Evolutionary conservation across 2,113 vertebrate genomes (phyloP).

Genomic region (Argyrosomus japonicus): DNA sequence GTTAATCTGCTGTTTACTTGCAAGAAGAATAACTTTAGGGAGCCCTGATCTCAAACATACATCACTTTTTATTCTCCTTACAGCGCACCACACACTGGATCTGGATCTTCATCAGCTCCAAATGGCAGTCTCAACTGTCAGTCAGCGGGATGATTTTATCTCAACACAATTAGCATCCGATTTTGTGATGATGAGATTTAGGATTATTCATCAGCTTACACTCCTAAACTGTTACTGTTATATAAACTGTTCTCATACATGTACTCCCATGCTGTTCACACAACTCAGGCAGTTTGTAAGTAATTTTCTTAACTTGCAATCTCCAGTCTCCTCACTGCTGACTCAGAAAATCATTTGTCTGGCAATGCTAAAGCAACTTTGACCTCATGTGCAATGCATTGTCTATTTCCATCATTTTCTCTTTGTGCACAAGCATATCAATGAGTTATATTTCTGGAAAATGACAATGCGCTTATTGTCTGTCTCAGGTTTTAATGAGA

Average conservation of each 20-base stretch:
- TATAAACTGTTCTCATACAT: too few relatives aligned
- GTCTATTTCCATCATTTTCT: conserved; percentile 16
- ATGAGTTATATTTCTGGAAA: neutral
- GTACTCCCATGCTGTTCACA: too few relatives aligned
- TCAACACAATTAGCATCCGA: neutral
- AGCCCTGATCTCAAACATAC: neutral
- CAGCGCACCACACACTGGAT: neutral
- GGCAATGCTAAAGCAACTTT: conserved; percentile 22
- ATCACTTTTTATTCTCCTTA: neutral
- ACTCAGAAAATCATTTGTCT: conserved; percentile 17
- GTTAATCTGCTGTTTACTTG: neutral
- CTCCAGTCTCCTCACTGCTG: neutral
- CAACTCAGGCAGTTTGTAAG: too few relatives aligned
- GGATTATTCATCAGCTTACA: neutral
- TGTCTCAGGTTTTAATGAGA: neutral
- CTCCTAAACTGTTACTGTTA: neutral
- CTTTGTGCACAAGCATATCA: neutral
- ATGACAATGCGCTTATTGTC: neutral
- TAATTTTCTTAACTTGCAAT: neutral
- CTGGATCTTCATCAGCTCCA: neutral
- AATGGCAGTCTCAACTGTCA: neutral
- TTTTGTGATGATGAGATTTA: neutral
- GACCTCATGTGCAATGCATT: conserved; percentile 5
- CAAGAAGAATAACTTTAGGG: neutral
- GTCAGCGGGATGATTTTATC: neutral